Base-by-base conservation (phyloP, 2,888 invertebrate species). In the Metopia argyrocephala region DNA sequence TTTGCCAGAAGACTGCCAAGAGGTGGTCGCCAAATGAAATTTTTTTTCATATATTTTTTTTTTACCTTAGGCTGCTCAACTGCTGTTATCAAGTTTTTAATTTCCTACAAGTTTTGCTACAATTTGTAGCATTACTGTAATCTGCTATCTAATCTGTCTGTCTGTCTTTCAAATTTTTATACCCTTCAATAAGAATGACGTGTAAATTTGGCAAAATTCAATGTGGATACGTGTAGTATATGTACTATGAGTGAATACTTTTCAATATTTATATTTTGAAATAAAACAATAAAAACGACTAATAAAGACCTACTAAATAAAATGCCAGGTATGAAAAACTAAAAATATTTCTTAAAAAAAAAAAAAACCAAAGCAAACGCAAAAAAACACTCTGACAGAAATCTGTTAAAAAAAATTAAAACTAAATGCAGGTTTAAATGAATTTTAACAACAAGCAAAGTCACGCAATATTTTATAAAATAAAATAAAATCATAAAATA, bases 391-490 rank as follows among this genome's bases (percentile, higher is more conserved):
- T 20, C 21, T n/a, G 23, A 71, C 6, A 65, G 54, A 66, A 73
- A 59, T 78, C 61, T 66, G 73, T 66, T 73, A 56, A 56, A 62
- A n/a, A n/a, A n/a, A 76, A 71, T 31, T 61, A 25, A 61, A 78
- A 56, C 62, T 48, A 69, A 76, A 73, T 54, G 57, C 54, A 73
- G 66, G 61, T 56, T 66, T 73, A 73, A 78, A 78, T 61, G 28
- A 66, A 59, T 69, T 69, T 56, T 50, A 64, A 54, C 46, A 79
- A 48, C 69, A 52, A 80, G 65, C 65, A 54, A 28, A 81, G 78
- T 78, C 81, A 81, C 81, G 81, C 81, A 81, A 81, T 78, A 78
- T 70, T 70, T 74, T 61, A 74, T 62, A 68, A 74, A 38, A 38
- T 12, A 12, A 38, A 38, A 38, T 3, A 38, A 38, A 3, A 2